These are phyloP conservation scores for Chrysemys picta DNA, from an alignment of 2,113 vertebrate genomes.

Conservation along the genomic window DNA sequence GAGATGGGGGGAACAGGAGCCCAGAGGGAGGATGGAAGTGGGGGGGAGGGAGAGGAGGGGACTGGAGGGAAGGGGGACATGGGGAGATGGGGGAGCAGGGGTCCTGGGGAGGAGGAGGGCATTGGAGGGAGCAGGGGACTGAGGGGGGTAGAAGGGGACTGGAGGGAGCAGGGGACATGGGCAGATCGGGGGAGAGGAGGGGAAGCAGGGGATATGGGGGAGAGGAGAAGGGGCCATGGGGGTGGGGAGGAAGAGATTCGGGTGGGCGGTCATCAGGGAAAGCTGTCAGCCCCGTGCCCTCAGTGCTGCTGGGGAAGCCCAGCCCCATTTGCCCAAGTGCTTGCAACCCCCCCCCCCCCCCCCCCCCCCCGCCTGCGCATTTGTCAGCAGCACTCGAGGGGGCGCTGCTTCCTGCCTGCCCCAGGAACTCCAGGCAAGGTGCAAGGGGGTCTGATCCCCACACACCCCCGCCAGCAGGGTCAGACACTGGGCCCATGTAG, in stretches of 20 bases:
- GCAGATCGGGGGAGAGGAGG: neutral
- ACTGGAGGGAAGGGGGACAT: neutral
- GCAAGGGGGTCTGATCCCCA: neutral
- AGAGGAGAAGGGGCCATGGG: too few species aligned
- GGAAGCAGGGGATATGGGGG: too few species aligned
- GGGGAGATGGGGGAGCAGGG: neutral
- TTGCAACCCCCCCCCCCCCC: too few species aligned
- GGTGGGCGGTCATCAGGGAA: too few species aligned
- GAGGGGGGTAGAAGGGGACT: neutral
- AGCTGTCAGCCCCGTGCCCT: neutral
- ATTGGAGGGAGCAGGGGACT: neutral
- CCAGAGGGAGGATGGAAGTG: too few species aligned
- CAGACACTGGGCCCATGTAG: neutral
- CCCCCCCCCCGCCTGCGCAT: too few species aligned
- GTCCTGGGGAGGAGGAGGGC: neutral
- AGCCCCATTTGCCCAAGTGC: neutral
- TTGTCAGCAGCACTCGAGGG: neutral
- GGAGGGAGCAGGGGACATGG: too few species aligned
- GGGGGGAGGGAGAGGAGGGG: too few species aligned
- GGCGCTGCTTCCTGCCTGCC: neutral
- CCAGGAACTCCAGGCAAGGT: neutral
- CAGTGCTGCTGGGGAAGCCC: neutral
- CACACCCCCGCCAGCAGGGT: too few species aligned
- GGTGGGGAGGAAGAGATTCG: rapidly evolving
- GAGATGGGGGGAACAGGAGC: too few species aligned